Conservation (phyloP, 2,113 vertebrate genomes). For the Rhinolophus sinicus region DNA sequence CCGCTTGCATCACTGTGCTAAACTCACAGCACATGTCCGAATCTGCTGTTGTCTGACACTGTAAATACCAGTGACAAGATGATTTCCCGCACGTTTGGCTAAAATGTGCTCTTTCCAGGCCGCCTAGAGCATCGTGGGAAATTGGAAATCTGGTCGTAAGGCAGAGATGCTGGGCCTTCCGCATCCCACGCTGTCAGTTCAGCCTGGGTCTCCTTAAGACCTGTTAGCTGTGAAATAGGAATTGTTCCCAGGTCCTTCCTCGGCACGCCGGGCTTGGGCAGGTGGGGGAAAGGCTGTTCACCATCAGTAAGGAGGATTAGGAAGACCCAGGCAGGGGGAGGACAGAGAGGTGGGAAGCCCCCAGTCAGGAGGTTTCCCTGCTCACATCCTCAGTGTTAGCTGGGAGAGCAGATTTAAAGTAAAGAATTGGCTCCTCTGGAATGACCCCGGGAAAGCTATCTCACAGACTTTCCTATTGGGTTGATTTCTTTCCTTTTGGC, state of each 20-base stretch:
- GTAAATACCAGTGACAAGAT: neutral
- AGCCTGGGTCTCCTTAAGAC: neutral
- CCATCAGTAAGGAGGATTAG: neutral
- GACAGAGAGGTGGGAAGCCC: accelerated
- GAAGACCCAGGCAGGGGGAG: neutral
- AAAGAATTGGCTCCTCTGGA: neutral
- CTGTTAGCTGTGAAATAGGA: too few species aligned
- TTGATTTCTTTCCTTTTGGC: neutral
- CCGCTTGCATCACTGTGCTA: neutral
- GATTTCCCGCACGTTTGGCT: neutral
- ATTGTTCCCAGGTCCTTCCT: neutral
- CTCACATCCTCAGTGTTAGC: neutral
- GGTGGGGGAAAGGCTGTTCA: neutral
- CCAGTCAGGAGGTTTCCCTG: neutral
- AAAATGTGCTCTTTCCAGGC: neutral
- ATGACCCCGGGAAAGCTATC: neutral
- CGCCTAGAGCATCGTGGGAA: neutral
- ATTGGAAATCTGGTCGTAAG: neutral
- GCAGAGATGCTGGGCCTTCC: neutral
- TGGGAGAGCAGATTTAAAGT: neutral
- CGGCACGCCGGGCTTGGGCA: neutral
- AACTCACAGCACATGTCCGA: neutral
- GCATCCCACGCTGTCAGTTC: neutral
- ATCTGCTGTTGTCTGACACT: neutral
- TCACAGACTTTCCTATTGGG: neutral